Percentiles rank a stretch among this genome's conserved stretches.
Conservation (phyloP, 2,888 invertebrate genomes). For the Drosophila cognata region DNA sequence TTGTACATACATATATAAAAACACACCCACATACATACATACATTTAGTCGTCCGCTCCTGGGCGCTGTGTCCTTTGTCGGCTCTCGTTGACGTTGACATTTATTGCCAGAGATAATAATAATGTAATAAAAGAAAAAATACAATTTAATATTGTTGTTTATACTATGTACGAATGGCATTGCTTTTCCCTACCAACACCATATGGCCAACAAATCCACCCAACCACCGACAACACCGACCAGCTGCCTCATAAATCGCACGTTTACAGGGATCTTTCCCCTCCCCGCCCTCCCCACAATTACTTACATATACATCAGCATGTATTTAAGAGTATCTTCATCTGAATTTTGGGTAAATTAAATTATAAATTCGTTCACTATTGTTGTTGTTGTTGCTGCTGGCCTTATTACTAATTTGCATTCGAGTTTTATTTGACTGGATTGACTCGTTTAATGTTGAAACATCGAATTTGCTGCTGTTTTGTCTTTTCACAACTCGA, state of each 20-base stretch:
- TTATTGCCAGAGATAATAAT: slow-evolving; percentile 82
- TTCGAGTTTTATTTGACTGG: slow-evolving; percentile 42
- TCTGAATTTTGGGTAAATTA: slow-evolving; percentile 39
- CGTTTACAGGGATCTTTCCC: slow-evolving; percentile 16
- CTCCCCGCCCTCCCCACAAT: neutral
- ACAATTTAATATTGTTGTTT: slow-evolving; percentile 81
- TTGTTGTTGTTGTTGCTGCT: slow-evolving; percentile 20
- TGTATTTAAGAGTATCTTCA: slow-evolving; percentile 10
- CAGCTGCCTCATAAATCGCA: slow-evolving; percentile 49
- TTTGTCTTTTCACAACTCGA: slow-evolving; percentile 25
- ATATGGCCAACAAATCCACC: slow-evolving; percentile 31
- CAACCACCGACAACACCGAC: slow-evolving; percentile 8
- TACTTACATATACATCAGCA: neutral
- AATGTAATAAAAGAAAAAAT: slow-evolving; percentile 81
- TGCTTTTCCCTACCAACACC: slow-evolving; percentile 40
- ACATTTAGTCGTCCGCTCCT: slow-evolving; percentile 55
- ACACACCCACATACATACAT: slow-evolving; percentile 18
- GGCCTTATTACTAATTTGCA: slow-evolving; percentile 55
- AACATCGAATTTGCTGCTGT: slow-evolving; percentile 54
- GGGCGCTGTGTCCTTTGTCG: slow-evolving; percentile 78
- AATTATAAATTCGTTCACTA: slow-evolving; percentile 56
- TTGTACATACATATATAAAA: slow-evolving; percentile 27
- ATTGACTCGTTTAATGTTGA: slow-evolving; percentile 53
- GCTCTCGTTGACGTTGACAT: slow-evolving; percentile 80
- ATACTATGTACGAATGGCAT: slow-evolving; percentile 66